Percentiles rank a stretch among this genome's conserved stretches.
Conservation (phyloP, 2,797 vertebrate genomes). For the Peromyscus nudipes region DNA sequence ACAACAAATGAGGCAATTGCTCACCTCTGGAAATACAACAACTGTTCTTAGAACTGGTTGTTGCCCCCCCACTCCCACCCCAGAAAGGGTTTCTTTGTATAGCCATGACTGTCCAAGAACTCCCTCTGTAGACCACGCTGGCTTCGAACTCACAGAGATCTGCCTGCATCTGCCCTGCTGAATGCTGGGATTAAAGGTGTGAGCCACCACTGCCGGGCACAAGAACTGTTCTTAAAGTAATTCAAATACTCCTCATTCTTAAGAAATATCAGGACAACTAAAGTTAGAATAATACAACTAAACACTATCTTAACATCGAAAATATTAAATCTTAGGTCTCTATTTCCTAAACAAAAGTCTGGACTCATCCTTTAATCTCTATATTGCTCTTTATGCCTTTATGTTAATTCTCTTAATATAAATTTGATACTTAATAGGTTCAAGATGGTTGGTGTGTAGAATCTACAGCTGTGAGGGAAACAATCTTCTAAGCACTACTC, state of each 20-base stretch:
- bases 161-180: not conserved
- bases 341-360: slow-evolving; percentile 52
- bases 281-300: slow-evolving; percentile 50
- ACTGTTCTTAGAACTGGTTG: not conserved
- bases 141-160: not conserved
- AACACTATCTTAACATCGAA: not conserved
- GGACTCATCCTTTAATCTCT: slow-evolving; percentile 53
- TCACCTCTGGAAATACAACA: slow-evolving; percentile 29
- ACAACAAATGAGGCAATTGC: not conserved
- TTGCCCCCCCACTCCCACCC: too few species aligned
- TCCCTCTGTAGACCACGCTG: not conserved
- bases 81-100: not conserved
- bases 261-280: slow-evolving; percentile 18
- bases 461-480: slow-evolving; percentile 9
- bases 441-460: slow-evolving; percentile 19
- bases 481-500: slow-evolving; percentile 37
- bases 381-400: slow-evolving; percentile 33
- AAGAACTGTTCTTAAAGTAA: slow-evolving; percentile 33
- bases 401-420: slow-evolving; percentile 29
- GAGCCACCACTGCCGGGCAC: not conserved
- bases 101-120: not conserved
- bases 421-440: slow-evolving; percentile 30
- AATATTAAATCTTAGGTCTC: slow-evolving; percentile 38
- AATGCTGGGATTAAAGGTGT: not conserved
- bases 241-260: not conserved